Evolutionary conservation across 2,888 invertebrate genomes (phyloP), one percentile per base, ranked within the genome.

Genomic region (Corbicula japonica): DNA sequence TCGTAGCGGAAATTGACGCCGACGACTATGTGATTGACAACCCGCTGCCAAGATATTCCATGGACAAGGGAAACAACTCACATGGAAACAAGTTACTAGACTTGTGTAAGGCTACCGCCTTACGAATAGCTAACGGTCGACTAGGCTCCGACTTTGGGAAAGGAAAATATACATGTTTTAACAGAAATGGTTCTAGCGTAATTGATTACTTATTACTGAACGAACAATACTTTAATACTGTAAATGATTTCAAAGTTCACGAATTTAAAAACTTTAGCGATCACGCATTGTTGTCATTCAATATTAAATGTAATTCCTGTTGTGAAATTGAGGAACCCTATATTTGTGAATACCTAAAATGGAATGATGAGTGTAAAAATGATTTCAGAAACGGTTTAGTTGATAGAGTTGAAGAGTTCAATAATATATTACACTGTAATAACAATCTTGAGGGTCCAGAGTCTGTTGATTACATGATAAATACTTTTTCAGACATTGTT

Each of bases 11-110:
- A 12, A n/a, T 35, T 8, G 61, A 61, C 21, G 10, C 10, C 6
- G 21, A 8, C 3, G 46, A 46, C 18, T 65, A 65, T 30, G 32
- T 23, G 2, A 4, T 32, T 18, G 65, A 65, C 21, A n/a, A 18
- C 4, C 65, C 65, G 8, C 21, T 65, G 50, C 3, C 4, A 28
- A 56, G 70, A 21, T n/a, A 18, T 21, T 70, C 70, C 18, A 28
- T 48, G 23, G 70, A 70, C 30, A 58, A n/a, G n/a, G 32, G 6
- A 21, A 18, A 18, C 18, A 70, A 70, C 28, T 18, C n/a, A 2
- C 70, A 70, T 21, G 70, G 70, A 12, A 48, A 21, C 3, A 70
- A 60, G 32, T 34, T 60, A 18, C 18, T 70, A 28, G 70, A 70
- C 30, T 12, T 60, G 35, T 60, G 70, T 28, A 70, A 70, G 23